Percentiles rank a stretch among this genome's conserved stretches.
Conservation (phyloP, 53 echinoderm and acorn worm genomes). For the Temnopleurus reevesii region DNA sequence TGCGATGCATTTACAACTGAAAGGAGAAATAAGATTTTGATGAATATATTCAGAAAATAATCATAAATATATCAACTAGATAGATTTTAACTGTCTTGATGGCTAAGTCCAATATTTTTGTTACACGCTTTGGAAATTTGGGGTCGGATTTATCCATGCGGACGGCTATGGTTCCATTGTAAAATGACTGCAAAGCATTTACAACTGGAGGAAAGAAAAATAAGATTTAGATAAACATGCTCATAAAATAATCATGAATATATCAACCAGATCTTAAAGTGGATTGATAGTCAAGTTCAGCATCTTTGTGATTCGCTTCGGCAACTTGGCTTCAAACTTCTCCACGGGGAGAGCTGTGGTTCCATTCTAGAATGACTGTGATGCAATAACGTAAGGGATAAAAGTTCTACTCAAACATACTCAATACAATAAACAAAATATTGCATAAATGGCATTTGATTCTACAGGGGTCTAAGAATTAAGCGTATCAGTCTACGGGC, state of each 20-base stretch:
- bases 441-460: too few relatives aligned
- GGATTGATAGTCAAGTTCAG: conserved; percentile 85
- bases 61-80: neutral
- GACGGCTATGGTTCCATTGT: conserved; percentile 88
- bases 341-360: conserved; percentile 81
- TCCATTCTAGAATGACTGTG: conserved; percentile 90
- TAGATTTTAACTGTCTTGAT: too few relatives aligned
- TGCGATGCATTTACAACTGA: conserved; percentile 88
- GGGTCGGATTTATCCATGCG: conserved; percentile 76
- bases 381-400: conserved; percentile 76
- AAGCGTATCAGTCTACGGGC: too few relatives aligned
- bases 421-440: too few relatives aligned
- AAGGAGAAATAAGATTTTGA: neutral
- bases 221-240: too few relatives aligned
- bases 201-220: conserved; percentile 75
- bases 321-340: conserved; percentile 73
- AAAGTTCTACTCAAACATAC: too few relatives aligned
- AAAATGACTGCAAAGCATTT: conserved; percentile 84
- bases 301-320: conserved; percentile 76
- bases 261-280: neutral
- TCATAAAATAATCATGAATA: neutral
- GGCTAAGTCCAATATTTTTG: conserved; percentile 86
- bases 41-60: neutral
- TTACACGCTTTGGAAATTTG: conserved; percentile 71
- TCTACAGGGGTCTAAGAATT: too few relatives aligned